These are phyloP conservation scores for Smittia aterrima DNA, from an alignment of 2,888 invertebrate genomes.

Conservation along the genomic window DNA sequence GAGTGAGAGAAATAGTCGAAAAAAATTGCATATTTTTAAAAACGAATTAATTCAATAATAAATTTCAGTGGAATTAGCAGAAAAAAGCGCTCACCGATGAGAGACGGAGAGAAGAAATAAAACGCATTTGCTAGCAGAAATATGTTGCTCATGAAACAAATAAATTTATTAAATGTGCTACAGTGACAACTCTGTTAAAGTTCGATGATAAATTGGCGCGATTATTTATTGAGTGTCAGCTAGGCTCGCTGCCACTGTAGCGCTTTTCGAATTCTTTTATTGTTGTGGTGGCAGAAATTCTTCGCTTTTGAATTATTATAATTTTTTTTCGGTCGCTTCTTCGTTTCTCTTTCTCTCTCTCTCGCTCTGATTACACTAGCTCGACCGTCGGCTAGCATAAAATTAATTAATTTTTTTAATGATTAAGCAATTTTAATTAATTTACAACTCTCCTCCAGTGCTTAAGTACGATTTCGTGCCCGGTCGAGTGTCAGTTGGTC, in stretches of 20 bases:
- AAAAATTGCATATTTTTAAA: conserved; percentile 22
- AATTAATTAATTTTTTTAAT: conserved; percentile 18
- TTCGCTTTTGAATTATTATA: too few relatives aligned
- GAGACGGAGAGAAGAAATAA: conserved; percentile 32
- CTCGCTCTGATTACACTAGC: too few relatives aligned
- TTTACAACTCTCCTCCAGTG: conserved; percentile 18
- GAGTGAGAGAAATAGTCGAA: neutral
- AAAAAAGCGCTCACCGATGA: conserved; percentile 4
- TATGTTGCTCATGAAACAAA: conserved; percentile 23
- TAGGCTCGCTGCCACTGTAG: neutral
- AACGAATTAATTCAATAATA: conserved; percentile 35
- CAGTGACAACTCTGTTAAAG: conserved; percentile 29
- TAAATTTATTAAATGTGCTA: conserved; percentile 20
- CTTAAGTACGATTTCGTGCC: conserved; percentile 2
- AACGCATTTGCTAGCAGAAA: conserved; percentile 40
- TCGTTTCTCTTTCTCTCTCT: too few relatives aligned
- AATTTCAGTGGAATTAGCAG: conserved; percentile 25
- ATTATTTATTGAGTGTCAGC: conserved; percentile 8
- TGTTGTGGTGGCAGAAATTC: too few relatives aligned
- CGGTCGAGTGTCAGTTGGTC: neutral
- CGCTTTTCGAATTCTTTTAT: too few relatives aligned
- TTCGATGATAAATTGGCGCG: neutral
- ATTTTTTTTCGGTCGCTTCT: too few relatives aligned
- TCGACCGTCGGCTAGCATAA: neutral
- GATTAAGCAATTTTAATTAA: conserved; percentile 34